phyloP scores from a whole-genome alignment of 2,113 vertebrate genomes.

The Rhabdomys dilectus region DNA sequence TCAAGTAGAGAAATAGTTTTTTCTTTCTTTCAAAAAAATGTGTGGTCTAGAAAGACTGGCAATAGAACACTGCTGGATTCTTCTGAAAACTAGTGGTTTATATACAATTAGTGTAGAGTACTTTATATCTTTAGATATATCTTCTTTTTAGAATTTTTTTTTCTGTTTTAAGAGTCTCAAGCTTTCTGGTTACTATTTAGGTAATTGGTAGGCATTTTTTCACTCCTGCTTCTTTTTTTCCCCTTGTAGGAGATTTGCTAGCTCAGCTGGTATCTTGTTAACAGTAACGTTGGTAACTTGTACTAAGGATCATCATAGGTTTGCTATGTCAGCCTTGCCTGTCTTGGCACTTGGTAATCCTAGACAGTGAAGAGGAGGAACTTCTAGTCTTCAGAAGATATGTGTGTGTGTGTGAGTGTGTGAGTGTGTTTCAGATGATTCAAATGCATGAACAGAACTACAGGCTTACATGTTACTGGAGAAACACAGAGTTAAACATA shows the following conservation, averaged over 20 bases:
- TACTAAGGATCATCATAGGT: not conserved
- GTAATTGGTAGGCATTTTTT: constrained; percentile 57
- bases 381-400: not conserved
- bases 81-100: constrained; percentile 55
- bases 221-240: constrained; percentile 23
- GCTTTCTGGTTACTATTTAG: constrained; percentile 46
- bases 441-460: constrained; percentile 18
- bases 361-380: not conserved
- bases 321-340: not conserved
- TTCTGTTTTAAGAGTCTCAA: constrained; percentile 54
- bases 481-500: constrained; percentile 32
- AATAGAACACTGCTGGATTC: constrained; percentile 71
- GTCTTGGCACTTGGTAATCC: constrained; percentile 8
- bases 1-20: constrained; percentile 66
- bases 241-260: not conserved
- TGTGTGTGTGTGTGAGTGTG: not conserved
- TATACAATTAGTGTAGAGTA: constrained; percentile 63
- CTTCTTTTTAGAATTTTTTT: constrained; percentile 60
- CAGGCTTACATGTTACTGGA: not conserved
- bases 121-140: constrained; percentile 66
- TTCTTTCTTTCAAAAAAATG: not conserved
- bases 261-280: constrained; percentile 46
- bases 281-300: not conserved
- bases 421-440: not conserved
- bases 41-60: constrained; percentile 1